These are phyloP conservation scores for Pteropus rufus DNA, from an alignment of 2,797 vertebrate species.

Conservation along the genomic window DNA sequence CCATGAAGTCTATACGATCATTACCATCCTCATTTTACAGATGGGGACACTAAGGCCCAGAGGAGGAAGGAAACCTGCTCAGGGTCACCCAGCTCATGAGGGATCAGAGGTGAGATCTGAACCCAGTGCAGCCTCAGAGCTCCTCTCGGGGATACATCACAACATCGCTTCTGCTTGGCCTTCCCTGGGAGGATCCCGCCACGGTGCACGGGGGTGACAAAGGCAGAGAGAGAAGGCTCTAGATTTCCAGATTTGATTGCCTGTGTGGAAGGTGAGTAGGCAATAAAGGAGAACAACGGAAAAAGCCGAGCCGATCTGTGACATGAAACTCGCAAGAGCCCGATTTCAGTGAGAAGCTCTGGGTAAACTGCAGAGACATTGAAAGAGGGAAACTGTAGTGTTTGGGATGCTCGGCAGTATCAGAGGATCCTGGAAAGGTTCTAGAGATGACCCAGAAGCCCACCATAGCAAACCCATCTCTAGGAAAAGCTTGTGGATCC, in stretches of 20 bases:
- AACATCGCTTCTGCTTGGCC: not conserved
- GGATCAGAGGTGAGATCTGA: not conserved
- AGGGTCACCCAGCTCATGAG: not conserved
- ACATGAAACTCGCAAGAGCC: not conserved
- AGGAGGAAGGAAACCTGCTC: not conserved
- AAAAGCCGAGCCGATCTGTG: not conserved
- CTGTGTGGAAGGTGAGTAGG: accelerated
- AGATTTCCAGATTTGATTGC: not conserved
- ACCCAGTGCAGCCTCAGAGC: not conserved
- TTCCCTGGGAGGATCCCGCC: not conserved
- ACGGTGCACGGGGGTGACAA: not conserved
- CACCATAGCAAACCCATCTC: accelerated
- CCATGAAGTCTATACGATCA: not conserved
- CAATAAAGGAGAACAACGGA: not conserved
- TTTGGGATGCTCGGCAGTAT: not conserved
- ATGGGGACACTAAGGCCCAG: not conserved
- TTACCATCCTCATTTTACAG: not conserved
- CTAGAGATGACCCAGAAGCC: not conserved
- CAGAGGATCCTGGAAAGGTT: not conserved
- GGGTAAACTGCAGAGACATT: not conserved
- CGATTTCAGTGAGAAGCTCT: not conserved
- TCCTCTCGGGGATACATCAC: not conserved
- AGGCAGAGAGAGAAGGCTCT: not conserved
- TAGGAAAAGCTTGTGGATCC: not conserved
- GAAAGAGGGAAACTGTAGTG: accelerated